Base-by-base conservation (phyloP, 2,888 invertebrate species). In the Beris chalybata region DNA sequence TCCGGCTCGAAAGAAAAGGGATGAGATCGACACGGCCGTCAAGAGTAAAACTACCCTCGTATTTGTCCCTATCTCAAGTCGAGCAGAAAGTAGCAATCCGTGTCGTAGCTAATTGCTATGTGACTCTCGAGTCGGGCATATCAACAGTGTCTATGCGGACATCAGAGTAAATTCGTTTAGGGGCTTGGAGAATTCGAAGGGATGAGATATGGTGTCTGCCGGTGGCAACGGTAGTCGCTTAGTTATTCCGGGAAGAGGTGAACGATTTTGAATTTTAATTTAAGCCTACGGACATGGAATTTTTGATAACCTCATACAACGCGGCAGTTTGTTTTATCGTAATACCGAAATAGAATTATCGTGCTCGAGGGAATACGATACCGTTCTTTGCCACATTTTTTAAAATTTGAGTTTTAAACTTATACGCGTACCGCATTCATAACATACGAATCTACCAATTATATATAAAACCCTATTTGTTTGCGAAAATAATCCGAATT, bases 21-120 rank as follows among this genome's bases (percentile, higher is more conserved):
- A 48, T 22, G 59, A 59, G 32, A 13, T 59, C 48, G 50, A 50
- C 48, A 59, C 22, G 29, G 38, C 7, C 7, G 22, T 15, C 38
- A 56, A 7, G 45, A 29, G 15, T 12, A 30, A n/a, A 29, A 22
- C 12, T 31, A 59, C 50, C 48, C 50, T 59, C 48, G 59, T 32
- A 47, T 48, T 38, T 9, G 38, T 38, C 30, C 59, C 59, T 47
- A 48, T 47, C 57, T 52, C 67, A 64, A 64, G 56, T 64, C 58
- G 38, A 48, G 52, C 31, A 48, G 53, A 67, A 64, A 67, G 65
- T 65, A 67, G 55, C 67, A 67, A 65, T 67, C 56, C 65, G 57
- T 65, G 65, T 67, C 65, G 55, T 59, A 59, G 64, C 67, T 67
- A 67, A 67, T 67, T 67, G 67, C 59, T 65, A 59, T 67, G 59